Evolutionary conservation across 2,888 invertebrate genomes (phyloP).

Genomic region (Dasypogon diadema): DNA sequence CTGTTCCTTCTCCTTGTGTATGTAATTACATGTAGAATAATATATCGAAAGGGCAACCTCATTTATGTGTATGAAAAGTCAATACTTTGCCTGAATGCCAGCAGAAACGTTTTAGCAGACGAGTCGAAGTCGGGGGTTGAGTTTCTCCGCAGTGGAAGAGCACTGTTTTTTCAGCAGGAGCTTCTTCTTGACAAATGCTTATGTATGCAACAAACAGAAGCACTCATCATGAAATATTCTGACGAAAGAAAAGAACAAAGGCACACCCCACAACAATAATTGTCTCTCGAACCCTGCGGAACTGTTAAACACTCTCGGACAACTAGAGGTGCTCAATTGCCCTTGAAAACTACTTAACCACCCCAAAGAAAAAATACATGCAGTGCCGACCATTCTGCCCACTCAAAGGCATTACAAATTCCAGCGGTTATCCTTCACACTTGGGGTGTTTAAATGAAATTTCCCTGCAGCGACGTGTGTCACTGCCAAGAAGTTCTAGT

Average conservation of each 20-base stretch:
- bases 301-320: constrained; percentile 28
- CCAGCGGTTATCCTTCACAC: no score
- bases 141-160: no score
- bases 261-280: constrained; percentile 6
- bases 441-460: no score
- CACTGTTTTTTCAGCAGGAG: no score
- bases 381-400: no score
- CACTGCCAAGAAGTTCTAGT: no score
- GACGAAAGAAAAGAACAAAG: constrained; percentile 22
- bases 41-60: background rate
- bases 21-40: background rate
- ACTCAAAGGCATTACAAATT: no score
- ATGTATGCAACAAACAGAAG: no score
- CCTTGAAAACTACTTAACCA: constrained; percentile 29
- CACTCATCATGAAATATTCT: constrained; percentile 19
- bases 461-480: no score
- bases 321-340: constrained; percentile 24
- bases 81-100: background rate
- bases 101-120: no score
- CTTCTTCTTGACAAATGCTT: no score
- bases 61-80: constrained; percentile 1
- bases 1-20: background rate
- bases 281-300: background rate
- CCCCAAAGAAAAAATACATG: background rate
- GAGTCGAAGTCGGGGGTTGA: no score